Evolutionary conservation across 2,888 invertebrate genomes (phyloP).

Genomic region (Pristionchus fissidentatus): DNA sequence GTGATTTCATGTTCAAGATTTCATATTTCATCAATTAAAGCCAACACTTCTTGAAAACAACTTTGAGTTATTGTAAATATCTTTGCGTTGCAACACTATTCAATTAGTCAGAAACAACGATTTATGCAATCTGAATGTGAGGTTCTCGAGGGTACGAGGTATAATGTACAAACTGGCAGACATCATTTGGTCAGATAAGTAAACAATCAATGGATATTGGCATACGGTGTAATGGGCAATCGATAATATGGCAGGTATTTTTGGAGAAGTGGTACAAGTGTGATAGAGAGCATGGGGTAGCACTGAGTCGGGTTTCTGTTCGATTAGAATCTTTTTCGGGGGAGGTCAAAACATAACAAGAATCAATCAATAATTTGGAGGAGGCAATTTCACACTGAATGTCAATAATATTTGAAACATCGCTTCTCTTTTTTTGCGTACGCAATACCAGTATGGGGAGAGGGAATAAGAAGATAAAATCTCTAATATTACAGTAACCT

Average conservation of each 20-base stretch:
- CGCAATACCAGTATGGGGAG: constrained; percentile 3
- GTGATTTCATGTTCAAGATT: no score
- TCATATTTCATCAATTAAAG: no score
- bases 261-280: background rate
- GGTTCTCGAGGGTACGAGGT: no score
- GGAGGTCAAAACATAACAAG: constrained; percentile 13
- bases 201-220: background rate
- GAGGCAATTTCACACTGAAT: background rate
- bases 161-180: constrained; percentile 18
- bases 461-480: background rate
- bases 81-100: no score
- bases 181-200: background rate
- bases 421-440: constrained; percentile 5
- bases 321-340: background rate
- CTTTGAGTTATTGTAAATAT: no score
- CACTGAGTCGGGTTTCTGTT: background rate
- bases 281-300: background rate
- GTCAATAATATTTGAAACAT: background rate
- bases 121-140: no score
- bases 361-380: constrained; percentile 2
- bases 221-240: no score
- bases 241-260: constrained; percentile 27
- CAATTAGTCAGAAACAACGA: no score
- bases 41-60: no score
- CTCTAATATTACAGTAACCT: background rate